Percentiles rank a stretch among this genome's conserved stretches.
Evolutionary conservation across 2,113 vertebrate genomes (phyloP).

Genomic region (Brachypodius melanocephalos): DNA sequence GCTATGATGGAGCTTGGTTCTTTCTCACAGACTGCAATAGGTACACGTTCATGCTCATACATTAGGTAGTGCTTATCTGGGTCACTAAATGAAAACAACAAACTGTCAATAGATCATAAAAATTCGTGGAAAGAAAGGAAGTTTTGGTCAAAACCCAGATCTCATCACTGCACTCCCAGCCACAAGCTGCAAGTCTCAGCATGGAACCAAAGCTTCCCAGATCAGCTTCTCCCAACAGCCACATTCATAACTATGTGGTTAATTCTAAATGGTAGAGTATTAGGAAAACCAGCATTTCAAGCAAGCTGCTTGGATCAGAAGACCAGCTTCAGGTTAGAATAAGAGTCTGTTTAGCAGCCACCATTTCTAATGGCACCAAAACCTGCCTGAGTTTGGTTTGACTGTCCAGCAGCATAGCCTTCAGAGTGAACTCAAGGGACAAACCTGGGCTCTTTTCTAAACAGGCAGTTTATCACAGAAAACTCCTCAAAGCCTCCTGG

Average conservation of each 20-base stretch:
- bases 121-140: background rate
- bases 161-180: conserved; percentile 27
- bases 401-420: background rate
- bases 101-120: background rate
- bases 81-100: conserved; percentile 77
- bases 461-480: background rate
- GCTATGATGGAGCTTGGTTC: conserved; percentile 98
- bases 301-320: background rate
- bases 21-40: conserved; percentile 94
- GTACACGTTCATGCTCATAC: conserved; percentile 95
- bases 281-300: background rate
- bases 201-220: background rate
- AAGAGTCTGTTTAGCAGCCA: conserved; percentile 38
- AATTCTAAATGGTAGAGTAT: background rate
- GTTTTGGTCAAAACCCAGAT: background rate
- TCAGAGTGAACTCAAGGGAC: background rate
- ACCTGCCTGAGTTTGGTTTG: background rate
- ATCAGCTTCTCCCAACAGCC: background rate
- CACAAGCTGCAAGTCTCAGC: background rate
- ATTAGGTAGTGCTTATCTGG: conserved; percentile 98
- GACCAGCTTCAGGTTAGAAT: background rate
- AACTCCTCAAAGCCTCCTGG: background rate
- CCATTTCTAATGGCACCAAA: background rate
- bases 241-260: background rate
- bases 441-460: background rate